Evolutionary conservation across 2,797 vertebrate species (phyloP), one percentile per base, ranked within the genome.

Genomic region (Tympanoctomys barrerae): DNA sequence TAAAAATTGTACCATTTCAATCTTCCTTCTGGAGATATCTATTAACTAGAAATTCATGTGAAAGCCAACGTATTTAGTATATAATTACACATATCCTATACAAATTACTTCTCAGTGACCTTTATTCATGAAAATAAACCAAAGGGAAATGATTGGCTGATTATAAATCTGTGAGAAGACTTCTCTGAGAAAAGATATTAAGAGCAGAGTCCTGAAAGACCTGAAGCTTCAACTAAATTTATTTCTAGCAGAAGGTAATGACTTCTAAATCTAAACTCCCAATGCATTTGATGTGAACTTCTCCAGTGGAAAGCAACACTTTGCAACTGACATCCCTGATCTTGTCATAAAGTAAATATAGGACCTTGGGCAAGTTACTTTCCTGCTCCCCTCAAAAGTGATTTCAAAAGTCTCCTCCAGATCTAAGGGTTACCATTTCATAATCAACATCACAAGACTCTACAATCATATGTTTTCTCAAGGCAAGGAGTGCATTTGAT

Each of bases 111-210:
- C 70, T 97, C 95, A 89, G 62, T 95, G 61, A 91, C 84, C 95
- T 98, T 90, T 84, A 96, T 83, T 87, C 66, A 88, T 83, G 71
- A 96, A 98, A 97, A 82, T 84, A 93, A 36, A 93, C 86, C 61
- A 73, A 94, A 96, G 94, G 94, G 14, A 92, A 42, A 82, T 95
- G 96, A 97, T 5, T 94, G 83, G 82, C 87, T 95, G 98, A 92
- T 68, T 92, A 95, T 82, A 97, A 97, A 97, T 92, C 94, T 66
- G 39, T 52, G 80, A 14, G 92, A 36, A 93, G 31, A 97, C 75
- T 96, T 49, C 84, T 33, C 49, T 75, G 46, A 92, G 91, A 93
- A 94, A 92, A 87, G 81, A 86, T 81, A 96, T 78, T 91, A 91
- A 80, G 8, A 86, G n/a, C 71, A 33, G 92, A 84, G 62, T 96